Percentiles rank a stretch among this genome's conserved stretches.
phyloP scores from a whole-genome alignment of 2,888 invertebrate species.

The Brachypalpus laphriformis region DNA sequence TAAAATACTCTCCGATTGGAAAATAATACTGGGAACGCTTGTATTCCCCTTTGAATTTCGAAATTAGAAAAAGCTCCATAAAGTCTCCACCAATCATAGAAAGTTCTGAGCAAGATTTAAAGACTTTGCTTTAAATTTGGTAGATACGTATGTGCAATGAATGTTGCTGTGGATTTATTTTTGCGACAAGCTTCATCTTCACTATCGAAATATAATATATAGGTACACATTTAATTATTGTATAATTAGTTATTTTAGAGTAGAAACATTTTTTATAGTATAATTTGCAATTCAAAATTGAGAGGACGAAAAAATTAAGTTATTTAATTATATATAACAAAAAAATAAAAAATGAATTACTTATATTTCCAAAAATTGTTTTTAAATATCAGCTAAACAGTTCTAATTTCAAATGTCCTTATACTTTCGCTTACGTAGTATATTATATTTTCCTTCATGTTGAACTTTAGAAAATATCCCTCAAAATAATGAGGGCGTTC shows the following conservation, averaged over 20 bases:
- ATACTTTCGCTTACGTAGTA: neutral
- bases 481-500: neutral
- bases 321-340: too few species aligned
- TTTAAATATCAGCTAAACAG: too few species aligned
- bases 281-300: too few species aligned
- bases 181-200: too few species aligned
- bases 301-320: too few species aligned
- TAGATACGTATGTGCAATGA: neutral
- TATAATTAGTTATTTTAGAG: too few species aligned
- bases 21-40: conserved; percentile 23
- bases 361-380: too few species aligned
- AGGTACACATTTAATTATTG: too few species aligned
- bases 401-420: too few species aligned
- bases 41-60: neutral
- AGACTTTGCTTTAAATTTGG: neutral
- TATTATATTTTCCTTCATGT: neutral
- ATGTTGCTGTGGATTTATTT: neutral
- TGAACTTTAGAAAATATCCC: neutral
- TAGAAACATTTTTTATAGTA: too few species aligned
- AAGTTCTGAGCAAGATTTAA: neutral
- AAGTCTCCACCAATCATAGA: neutral
- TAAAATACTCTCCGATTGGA: conserved; percentile 21
- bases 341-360: too few species aligned
- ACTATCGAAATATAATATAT: too few species aligned
- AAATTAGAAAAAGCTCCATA: conserved; percentile 11